phyloP scores from a whole-genome alignment of 1,140 invertebrate genomes.

The Cyrtorhinus lividipennis region DNA sequence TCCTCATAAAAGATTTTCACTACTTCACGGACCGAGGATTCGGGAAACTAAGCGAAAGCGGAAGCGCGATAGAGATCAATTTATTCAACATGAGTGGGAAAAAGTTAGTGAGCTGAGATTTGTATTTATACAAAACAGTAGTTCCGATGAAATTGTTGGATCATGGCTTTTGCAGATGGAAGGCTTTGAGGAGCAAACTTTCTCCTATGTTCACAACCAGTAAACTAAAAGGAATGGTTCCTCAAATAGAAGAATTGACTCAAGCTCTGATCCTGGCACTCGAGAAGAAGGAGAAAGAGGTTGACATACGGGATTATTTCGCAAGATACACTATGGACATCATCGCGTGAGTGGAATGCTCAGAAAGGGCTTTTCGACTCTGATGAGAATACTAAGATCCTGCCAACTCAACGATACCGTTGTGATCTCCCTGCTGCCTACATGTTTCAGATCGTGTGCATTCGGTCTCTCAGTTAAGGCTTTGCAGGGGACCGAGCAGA shows the following conservation, averaged over 20 bases:
- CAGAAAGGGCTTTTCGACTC: no score
- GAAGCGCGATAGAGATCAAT: not conserved
- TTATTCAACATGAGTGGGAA: constrained; percentile 26
- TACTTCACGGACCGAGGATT: no score
- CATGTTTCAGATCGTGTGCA: constrained; percentile 27
- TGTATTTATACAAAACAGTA: no score
- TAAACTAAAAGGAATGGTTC: constrained; percentile 30
- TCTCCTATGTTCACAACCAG: constrained; percentile 46
- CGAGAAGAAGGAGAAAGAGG: not conserved
- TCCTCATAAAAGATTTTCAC: no score
- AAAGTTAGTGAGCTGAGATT: not conserved
- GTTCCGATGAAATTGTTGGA: no score
- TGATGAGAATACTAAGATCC: no score
- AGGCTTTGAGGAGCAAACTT: constrained; percentile 39
- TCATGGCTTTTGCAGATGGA: constrained; percentile 38
- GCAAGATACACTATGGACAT: not conserved
- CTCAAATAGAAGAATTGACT: not conserved
- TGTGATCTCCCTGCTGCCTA: no score
- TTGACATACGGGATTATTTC: not conserved
- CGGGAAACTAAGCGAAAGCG: constrained; percentile 14
- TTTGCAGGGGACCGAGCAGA: constrained; percentile 33
- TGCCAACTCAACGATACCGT: no score
- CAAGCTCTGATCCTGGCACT: not conserved
- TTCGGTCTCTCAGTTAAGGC: constrained; percentile 45
- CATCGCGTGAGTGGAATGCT: not conserved